Conservation (phyloP, 2,113 vertebrate genomes). For the Gobio gobio region DNA sequence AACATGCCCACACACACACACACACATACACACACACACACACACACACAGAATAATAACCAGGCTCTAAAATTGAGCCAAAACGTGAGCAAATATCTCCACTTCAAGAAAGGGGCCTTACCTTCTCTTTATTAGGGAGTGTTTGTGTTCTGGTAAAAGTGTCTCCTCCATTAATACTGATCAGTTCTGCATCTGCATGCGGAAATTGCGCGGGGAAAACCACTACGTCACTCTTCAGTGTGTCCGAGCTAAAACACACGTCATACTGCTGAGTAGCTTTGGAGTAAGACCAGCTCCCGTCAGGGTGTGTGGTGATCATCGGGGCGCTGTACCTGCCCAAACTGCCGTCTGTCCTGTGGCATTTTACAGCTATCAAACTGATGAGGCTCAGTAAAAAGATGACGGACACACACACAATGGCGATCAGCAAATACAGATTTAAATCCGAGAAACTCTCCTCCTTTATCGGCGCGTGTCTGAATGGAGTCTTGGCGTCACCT, state of each 20-base stretch:
- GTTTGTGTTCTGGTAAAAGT: not conserved
- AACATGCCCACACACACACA: too few relatives aligned
- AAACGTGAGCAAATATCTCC: too few relatives aligned
- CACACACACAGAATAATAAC: too few relatives aligned
- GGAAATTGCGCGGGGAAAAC: not conserved
- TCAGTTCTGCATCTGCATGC: not conserved
- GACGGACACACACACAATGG: constrained; percentile 3
- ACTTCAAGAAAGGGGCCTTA: too few relatives aligned
- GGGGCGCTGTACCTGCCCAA: not conserved
- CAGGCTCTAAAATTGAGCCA: too few relatives aligned
- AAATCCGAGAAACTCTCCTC: constrained; percentile 4
- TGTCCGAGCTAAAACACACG: constrained; percentile 1
- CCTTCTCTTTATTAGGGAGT: not conserved
- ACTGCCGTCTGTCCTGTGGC: not conserved
- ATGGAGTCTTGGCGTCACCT: not conserved
- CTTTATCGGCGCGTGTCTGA: not conserved
- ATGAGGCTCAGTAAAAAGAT: constrained; percentile 8
- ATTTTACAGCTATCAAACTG: constrained; percentile 1
- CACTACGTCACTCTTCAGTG: constrained; percentile 5
- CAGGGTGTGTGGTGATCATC: constrained; percentile 6
- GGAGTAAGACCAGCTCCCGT: constrained; percentile 16
- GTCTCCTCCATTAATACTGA: constrained; percentile 16
- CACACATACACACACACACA: too few relatives aligned
- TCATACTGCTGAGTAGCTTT: constrained; percentile 7
- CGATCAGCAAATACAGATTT: constrained; percentile 11